These are phyloP conservation scores for Drosophila triauraria DNA, from an alignment of 1,140 invertebrate genomes.

Conservation along the genomic window DNA sequence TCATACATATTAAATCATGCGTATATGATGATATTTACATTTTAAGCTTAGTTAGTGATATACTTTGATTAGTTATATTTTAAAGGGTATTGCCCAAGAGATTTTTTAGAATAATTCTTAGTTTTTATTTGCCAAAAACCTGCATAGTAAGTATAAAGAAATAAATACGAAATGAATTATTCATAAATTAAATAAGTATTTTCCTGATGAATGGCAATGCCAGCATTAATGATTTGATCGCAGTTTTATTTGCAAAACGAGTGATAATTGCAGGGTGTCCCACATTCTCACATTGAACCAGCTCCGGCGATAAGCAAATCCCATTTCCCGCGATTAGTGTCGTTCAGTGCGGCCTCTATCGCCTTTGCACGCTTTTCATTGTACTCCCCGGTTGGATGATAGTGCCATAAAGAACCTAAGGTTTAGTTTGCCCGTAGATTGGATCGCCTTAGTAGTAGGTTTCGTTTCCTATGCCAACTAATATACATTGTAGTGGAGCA, in stretches of 20 bases:
- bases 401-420: conserved; percentile 45
- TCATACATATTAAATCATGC: background rate
- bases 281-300: conserved; percentile 12
- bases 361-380: conserved; percentile 32
- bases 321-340: conserved; percentile 12
- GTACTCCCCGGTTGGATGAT: conserved; percentile 34
- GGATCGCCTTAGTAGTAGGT: background rate
- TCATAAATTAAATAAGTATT: background rate
- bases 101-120: background rate
- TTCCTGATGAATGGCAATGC: background rate
- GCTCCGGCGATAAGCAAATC: conserved; percentile 39
- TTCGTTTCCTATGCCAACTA: background rate
- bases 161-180: background rate
- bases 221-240: background rate
- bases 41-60: conserved; percentile 1
- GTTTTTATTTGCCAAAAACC: no score
- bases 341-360: conserved; percentile 55
- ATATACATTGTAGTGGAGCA: conserved; percentile 25
- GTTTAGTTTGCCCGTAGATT: conserved; percentile 10
- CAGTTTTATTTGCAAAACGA: background rate
- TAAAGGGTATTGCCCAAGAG: background rate
- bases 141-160: no score
- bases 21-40: conserved; percentile 2
- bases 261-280: conserved; percentile 21
- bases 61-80: background rate